A percentile compares a stretch with the other conserved stretches of the same genome.
phyloP scores from a whole-genome alignment of 2,797 vertebrate genomes.

The Streptopelia turtur region DNA sequence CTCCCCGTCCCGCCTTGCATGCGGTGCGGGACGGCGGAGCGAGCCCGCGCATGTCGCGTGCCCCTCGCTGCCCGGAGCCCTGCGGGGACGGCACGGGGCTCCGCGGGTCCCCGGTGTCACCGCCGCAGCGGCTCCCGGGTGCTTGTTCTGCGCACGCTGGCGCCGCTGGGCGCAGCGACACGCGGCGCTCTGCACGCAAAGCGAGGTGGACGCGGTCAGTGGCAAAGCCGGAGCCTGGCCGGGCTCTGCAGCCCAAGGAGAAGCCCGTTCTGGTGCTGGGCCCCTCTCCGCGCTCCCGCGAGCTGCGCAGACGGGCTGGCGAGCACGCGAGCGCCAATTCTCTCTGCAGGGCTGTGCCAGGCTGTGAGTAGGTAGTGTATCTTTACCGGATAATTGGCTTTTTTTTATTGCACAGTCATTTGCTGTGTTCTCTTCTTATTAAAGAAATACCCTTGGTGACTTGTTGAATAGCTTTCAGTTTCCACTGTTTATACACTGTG shows the following conservation, averaged over 20 bases:
- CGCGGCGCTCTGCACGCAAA: rapidly evolving
- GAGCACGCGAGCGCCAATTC: not conserved
- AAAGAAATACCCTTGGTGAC: slow-evolving; percentile 22
- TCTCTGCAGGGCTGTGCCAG: slow-evolving; percentile 13
- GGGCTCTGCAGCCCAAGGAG: not conserved
- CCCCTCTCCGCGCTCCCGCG: not conserved
- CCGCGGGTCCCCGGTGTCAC: rapidly evolving
- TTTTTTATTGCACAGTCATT: slow-evolving; percentile 32
- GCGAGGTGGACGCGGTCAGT: rapidly evolving
- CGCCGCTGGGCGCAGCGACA: not conserved
- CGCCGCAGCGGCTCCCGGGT: rapidly evolving
- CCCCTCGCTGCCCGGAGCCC: not conserved
- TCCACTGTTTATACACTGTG: slow-evolving; percentile 28
- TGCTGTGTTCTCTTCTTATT: not conserved
- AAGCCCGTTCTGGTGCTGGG: not conserved
- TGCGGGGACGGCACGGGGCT: not conserved
- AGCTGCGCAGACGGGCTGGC: not conserved
- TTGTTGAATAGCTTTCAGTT: slow-evolving; percentile 28
- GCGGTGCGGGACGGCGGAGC: not conserved
- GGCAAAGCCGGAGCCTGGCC: not conserved
- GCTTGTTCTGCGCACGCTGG: not conserved
- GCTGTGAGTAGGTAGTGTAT: not conserved
- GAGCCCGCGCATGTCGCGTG: rapidly evolving
- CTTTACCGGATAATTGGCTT: slow-evolving; percentile 25
- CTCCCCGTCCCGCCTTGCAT: not conserved